Conservation (phyloP, 2,113 vertebrate species). For the Myotis davidii region DNA sequence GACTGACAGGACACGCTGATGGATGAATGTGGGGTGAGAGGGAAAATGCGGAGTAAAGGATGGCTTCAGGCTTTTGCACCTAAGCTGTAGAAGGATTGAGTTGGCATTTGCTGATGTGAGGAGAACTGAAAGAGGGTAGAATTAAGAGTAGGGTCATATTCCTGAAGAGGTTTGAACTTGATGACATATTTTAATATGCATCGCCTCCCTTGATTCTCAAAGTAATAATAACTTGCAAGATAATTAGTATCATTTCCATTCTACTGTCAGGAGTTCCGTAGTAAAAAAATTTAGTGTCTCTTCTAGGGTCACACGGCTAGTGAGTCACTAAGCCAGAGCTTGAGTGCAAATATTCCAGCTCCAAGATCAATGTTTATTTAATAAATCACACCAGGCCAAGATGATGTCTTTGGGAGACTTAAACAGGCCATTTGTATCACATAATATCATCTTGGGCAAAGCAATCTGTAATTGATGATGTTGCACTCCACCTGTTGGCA, state of each 20-base stretch:
- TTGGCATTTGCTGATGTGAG: neutral
- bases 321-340: neutral
- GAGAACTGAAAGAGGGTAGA: neutral
- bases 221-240: neutral
- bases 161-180: neutral
- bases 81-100: neutral
- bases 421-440: neutral
- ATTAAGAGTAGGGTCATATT: neutral
- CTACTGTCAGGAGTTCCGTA: neutral
- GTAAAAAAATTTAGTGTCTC: neutral
- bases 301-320: neutral
- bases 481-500: neutral
- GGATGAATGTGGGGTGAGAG: neutral
- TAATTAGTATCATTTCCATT: neutral
- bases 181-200: neutral
- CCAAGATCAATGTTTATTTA: neutral
- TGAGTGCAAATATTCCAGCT: neutral
- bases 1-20: neutral
- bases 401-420: neutral
- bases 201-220: neutral
- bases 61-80: neutral
- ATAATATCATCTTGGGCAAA: neutral
- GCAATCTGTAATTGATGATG: neutral
- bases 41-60: neutral
- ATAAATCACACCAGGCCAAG: neutral